Evolutionary conservation across 2,113 vertebrate genomes (phyloP).

Genomic region (Archilochus colubris): DNA sequence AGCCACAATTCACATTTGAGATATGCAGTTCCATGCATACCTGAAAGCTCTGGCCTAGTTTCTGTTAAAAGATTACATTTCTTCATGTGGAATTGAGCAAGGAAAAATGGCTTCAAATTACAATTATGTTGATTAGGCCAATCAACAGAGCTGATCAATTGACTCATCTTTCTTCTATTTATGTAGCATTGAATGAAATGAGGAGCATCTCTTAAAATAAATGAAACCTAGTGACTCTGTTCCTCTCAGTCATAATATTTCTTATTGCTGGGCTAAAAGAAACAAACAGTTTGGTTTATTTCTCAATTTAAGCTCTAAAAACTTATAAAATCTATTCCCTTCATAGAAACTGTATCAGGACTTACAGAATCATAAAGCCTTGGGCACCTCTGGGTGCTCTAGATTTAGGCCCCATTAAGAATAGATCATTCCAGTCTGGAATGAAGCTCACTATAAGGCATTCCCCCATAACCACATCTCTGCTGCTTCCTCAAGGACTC

Average conservation of each 20-base stretch:
- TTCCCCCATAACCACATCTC: neutral
- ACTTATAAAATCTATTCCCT: neutral
- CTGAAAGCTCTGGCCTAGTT: neutral
- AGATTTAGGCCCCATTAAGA: neutral
- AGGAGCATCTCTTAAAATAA: neutral
- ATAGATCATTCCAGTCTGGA: neutral
- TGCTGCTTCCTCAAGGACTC: neutral
- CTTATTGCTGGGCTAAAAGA: neutral
- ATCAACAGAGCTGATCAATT: neutral
- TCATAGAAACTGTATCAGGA: neutral
- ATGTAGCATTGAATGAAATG: neutral
- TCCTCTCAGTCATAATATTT: neutral
- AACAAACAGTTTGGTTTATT: neutral
- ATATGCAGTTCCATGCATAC: neutral
- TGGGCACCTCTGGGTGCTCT: neutral
- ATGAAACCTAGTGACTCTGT: neutral
- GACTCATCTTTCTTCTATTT: neutral
- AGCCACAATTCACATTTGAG: neutral
- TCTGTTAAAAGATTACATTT: slow-evolving; percentile 4
- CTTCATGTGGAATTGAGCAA: neutral
- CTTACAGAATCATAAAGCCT: neutral
- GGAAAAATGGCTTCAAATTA: neutral
- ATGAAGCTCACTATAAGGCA: neutral
- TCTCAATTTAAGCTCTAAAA: neutral
- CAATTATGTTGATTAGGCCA: neutral